Percentiles rank a stretch among this genome's conserved stretches.
Conservation (phyloP, 1,140 invertebrate species). For the Tetramorium alpestre region DNA sequence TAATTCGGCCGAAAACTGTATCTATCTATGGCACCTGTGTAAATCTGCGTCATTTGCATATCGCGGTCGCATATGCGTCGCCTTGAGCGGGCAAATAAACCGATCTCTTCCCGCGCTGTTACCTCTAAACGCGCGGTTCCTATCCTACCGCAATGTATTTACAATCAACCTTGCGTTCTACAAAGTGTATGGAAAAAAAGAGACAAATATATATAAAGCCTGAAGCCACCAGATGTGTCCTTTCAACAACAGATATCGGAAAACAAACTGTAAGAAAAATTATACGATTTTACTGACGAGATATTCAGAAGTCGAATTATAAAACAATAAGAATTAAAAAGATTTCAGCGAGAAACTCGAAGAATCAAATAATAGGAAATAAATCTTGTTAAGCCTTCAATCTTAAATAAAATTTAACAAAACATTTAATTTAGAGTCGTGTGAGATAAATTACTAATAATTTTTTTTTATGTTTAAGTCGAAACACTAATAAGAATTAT, state of each 20-base stretch:
- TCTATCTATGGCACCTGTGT: constrained; percentile 63
- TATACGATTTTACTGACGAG: not conserved
- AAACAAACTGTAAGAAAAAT: not conserved
- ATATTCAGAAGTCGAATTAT: not conserved
- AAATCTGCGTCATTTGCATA: constrained; percentile 65
- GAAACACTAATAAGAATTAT: not conserved
- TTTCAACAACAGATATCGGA: not conserved
- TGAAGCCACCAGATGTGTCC: not conserved
- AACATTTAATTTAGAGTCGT: not conserved
- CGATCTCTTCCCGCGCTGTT: constrained; percentile 40
- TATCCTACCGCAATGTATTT: constrained; percentile 49
- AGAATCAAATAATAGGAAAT: not conserved
- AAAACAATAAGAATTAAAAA: not conserved
- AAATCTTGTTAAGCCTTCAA: not conserved
- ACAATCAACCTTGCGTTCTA: constrained; percentile 16
- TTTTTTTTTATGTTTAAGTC: not conserved
- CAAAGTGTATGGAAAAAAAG: not conserved
- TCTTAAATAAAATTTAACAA: not conserved
- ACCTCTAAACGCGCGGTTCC: constrained; percentile 17
- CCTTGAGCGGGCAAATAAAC: constrained; percentile 22
- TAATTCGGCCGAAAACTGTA: constrained; percentile 9
- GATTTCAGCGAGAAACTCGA: not conserved
- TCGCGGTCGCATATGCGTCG: constrained; percentile 38
- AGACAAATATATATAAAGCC: not conserved
- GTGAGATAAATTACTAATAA: not conserved